phyloP scores from a whole-genome alignment of 2,113 vertebrate species.

The Podarcis raffonei region DNA sequence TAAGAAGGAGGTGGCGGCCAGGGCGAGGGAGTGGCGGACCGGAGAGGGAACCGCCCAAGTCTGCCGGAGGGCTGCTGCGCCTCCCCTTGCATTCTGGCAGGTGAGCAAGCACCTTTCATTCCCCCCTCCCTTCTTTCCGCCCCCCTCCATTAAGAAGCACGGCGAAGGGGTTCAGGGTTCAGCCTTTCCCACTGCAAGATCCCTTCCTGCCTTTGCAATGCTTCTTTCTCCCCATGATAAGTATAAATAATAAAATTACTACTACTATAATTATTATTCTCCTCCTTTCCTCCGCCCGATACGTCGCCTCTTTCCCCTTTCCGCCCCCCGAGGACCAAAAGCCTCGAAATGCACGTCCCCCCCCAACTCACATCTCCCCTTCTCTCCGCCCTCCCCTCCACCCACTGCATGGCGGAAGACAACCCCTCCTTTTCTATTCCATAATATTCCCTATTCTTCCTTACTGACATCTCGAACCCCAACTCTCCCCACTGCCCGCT shows the following conservation, averaged over 20 bases:
- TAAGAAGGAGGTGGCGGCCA: neutral
- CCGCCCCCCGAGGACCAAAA: no score
- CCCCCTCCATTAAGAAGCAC: neutral
- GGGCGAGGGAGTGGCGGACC: neutral
- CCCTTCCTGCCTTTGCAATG: no score
- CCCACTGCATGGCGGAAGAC: no score
- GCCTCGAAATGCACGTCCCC: neutral
- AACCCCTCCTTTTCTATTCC: neutral
- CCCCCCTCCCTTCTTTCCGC: neutral
- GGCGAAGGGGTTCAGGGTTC: neutral
- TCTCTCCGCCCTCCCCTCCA: no score
- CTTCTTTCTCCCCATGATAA: no score
- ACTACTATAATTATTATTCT: rapidly evolving
- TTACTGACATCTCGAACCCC: no score
- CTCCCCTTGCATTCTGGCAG: neutral
- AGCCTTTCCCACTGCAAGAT: no score
- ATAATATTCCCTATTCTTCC: neutral
- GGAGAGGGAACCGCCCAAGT: constrained; percentile 6
- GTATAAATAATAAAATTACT: no score
- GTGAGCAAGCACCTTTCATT: neutral
- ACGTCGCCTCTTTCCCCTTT: no score
- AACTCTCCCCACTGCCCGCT: neutral
- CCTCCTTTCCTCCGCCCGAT: no score
- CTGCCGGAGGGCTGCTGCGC: neutral
- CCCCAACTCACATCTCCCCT: no score